A percentile compares a stretch with the other conserved stretches of the same genome.
phyloP scores from a whole-genome alignment of 2,113 vertebrate genomes.

The Spea multiplicata region DNA sequence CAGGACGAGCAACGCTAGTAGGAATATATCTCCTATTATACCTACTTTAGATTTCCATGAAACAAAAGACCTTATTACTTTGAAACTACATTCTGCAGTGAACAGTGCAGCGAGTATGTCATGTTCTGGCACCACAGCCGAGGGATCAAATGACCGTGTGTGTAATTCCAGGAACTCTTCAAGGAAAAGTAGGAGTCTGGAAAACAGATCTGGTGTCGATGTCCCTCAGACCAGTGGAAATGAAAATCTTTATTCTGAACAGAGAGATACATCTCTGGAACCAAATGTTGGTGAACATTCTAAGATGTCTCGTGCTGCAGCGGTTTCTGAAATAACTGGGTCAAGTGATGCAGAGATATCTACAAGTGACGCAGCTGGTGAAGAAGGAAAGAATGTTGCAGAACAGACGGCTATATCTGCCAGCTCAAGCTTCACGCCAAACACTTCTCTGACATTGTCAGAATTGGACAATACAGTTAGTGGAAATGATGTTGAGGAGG shows the following conservation, averaged over 20 bases:
- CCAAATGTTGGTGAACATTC: neutral
- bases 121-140: neutral
- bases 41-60: neutral
- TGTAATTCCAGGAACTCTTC: neutral
- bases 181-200: neutral
- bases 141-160: neutral
- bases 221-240: neutral
- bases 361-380: neutral
- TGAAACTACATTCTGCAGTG: neutral
- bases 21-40: neutral
- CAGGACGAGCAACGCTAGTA: neutral
- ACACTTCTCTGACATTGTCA: neutral
- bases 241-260: conserved; percentile 4
- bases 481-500: conserved; percentile 35
- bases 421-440: neutral
- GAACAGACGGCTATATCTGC: neutral
- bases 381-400: neutral
- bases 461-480: conserved; percentile 25
- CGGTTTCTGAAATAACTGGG: conserved; percentile 22
- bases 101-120: neutral
- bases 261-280: neutral
- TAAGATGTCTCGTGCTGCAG: conserved; percentile 1
- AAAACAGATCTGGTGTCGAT: neutral
- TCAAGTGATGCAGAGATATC: conserved; percentile 35
- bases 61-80: neutral